These are phyloP conservation scores for Sylvicola cinctus DNA, from an alignment of 2,888 invertebrate genomes.

Conservation along the genomic window DNA sequence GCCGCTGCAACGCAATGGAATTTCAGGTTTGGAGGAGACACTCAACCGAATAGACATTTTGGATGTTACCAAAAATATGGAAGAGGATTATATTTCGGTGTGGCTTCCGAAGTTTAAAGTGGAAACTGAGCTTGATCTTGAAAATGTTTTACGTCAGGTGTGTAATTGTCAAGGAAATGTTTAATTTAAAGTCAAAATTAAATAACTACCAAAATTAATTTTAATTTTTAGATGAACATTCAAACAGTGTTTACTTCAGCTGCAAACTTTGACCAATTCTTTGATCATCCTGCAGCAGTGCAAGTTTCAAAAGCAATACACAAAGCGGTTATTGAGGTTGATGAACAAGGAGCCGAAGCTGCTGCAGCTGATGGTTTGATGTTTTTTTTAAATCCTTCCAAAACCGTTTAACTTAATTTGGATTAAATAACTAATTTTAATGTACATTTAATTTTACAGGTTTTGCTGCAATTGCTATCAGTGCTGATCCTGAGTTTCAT, in stretches of 20 bases:
- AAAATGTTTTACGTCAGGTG: slow-evolving; percentile 42
- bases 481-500: too few relatives aligned
- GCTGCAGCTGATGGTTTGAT: slow-evolving; percentile 67
- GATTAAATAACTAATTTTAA: too few relatives aligned
- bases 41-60: slow-evolving; percentile 32
- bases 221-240: slow-evolving; percentile 41
- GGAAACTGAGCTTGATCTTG: slow-evolving; percentile 46
- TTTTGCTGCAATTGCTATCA: too few relatives aligned
- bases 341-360: slow-evolving; percentile 74
- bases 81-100: slow-evolving; percentile 36
- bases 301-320: slow-evolving; percentile 52
- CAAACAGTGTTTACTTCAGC: slow-evolving; percentile 33
- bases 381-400: too few relatives aligned
- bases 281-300: slow-evolving; percentile 28
- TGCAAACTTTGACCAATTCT: slow-evolving; percentile 45
- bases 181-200: too few relatives aligned
- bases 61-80: slow-evolving; percentile 28
- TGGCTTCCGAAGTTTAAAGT: slow-evolving; percentile 63
- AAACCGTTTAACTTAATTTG: too few relatives aligned
- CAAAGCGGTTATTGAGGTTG: slow-evolving; percentile 69
- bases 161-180: too few relatives aligned
- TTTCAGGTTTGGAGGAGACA: slow-evolving; percentile 37
- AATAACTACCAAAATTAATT: too few relatives aligned
- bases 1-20: slow-evolving; percentile 44
- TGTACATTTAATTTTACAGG: neutral